Evolutionary conservation across 2,888 invertebrate species (phyloP).

Genomic region (Esperia sulphurella): DNA sequence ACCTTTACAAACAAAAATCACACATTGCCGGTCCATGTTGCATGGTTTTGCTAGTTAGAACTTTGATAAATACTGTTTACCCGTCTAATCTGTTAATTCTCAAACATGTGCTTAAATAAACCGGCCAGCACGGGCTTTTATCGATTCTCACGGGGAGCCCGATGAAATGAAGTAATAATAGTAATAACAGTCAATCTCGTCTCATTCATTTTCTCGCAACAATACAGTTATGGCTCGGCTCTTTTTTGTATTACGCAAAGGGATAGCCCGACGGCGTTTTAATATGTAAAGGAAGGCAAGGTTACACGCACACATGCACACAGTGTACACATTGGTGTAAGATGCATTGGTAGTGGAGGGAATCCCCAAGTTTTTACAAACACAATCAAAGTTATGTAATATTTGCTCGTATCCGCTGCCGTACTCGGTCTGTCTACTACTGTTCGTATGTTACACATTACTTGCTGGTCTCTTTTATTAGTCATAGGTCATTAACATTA

Average conservation of each 20-base stretch:
- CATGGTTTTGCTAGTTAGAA: slow-evolving; percentile 23
- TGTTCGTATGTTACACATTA: slow-evolving; percentile 69
- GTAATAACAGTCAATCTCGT: slow-evolving; percentile 74
- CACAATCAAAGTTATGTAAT: slow-evolving; percentile 80
- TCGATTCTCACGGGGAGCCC: slow-evolving; percentile 66
- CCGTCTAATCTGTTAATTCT: slow-evolving; percentile 72
- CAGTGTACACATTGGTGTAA: slow-evolving; percentile 44
- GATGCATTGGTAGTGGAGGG: slow-evolving; percentile 74
- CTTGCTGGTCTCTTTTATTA: slow-evolving; percentile 65
- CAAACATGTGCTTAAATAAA: slow-evolving; percentile 70
- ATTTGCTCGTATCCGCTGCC: slow-evolving; percentile 73
- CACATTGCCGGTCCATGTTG: neutral
- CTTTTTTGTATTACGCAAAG: slow-evolving; percentile 76
- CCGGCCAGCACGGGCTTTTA: slow-evolving; percentile 69
- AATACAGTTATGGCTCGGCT: slow-evolving; percentile 65
- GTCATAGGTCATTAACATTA: slow-evolving; percentile 74
- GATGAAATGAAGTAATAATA: slow-evolving; percentile 72
- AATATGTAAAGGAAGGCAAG: slow-evolving; percentile 79
- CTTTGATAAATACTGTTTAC: slow-evolving; percentile 67
- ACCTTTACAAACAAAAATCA: too few species aligned
- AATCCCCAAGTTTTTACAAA: slow-evolving; percentile 79
- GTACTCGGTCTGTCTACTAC: slow-evolving; percentile 56
- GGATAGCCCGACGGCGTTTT: slow-evolving; percentile 76
- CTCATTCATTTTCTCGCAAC: slow-evolving; percentile 73
- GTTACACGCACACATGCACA: slow-evolving; percentile 65